Evolutionary conservation across 2,113 vertebrate species (phyloP), one percentile per base, ranked within the genome.

Genomic region (Acrocephalus arundinaceus): DNA sequence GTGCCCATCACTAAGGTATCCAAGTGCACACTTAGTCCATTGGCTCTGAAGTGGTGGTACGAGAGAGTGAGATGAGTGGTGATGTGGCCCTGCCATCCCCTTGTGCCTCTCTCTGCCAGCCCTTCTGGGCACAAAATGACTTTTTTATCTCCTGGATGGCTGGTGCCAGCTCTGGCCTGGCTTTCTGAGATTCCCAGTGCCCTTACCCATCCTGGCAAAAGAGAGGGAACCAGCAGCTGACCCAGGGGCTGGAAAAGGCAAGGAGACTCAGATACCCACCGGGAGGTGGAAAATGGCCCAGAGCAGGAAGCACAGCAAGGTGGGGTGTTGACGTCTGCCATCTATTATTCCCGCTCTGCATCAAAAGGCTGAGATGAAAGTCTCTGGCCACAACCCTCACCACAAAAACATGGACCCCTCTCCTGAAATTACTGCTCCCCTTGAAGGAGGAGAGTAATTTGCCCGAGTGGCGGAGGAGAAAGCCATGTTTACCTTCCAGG

Each of bases 311-410:
- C 43, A 41, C 37, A 57, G 72, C 3, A 5, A 87, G 84, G 73
- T 90, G 59, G 57, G 57, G 41, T 94, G 72, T 84, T 94, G 86
- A 83, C 1, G 7, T 83, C 83, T 84, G 89, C 76, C 76, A 78
- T 90, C 82, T 90, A 39, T 93, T 93, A 74, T 73, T 81, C 73
- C 86, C 41, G 51, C 72, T 76, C 73, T 63, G 93, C 93, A 90
- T 97, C 89, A 95, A 93, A 97, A 93, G 76, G 25, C 86, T 7
- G 4, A 94, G 95, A 97, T 96, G 76, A 97, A 97, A 97, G 96
- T 52, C 55, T 87, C 76, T 0, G 12, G 72, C 92, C 92, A 77
- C 94, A 93, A 67, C 68, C 55, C 65, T 94, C 14, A 13, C 92
- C 52, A 3, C 89, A 95, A 80, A 67, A 85, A 87, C 7, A 0